Conservation (phyloP, 1,140 invertebrate genomes). For the Caenorhabditis tropicalis region DNA sequence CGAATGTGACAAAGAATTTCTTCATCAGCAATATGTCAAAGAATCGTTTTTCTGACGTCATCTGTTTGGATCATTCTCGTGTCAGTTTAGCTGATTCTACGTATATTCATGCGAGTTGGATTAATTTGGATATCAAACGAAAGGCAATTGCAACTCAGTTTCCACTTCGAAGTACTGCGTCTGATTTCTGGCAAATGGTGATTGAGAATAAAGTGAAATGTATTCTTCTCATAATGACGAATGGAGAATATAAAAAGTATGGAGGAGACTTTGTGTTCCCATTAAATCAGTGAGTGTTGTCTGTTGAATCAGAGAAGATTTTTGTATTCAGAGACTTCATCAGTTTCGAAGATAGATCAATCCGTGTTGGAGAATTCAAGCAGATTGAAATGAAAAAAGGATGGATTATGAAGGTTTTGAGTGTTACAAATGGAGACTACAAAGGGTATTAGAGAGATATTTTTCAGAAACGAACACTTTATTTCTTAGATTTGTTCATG, state of each 20-base stretch:
- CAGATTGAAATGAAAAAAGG: slow-evolving; percentile 8
- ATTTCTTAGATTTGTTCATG: neutral
- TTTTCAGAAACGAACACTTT: neutral
- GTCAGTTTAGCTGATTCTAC: neutral
- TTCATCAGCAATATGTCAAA: neutral
- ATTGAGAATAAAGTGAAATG: neutral
- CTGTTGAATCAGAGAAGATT: neutral
- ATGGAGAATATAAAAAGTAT: neutral
- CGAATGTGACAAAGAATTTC: neutral
- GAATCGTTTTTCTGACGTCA: slow-evolving; percentile 36
- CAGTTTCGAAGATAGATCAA: slow-evolving; percentile 10
- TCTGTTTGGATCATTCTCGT: slow-evolving; percentile 40
- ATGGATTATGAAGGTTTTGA: slow-evolving; percentile 17
- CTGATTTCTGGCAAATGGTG: slow-evolving; percentile 47
- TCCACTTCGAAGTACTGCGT: slow-evolving; percentile 19
- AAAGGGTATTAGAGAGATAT: neutral
- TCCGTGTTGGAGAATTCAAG: slow-evolving; percentile 47
- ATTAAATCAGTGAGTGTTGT: neutral
- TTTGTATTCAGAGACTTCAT: neutral
- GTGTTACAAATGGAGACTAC: slow-evolving; percentile 28
- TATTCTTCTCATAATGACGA: slow-evolving; percentile 32
- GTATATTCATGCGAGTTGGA: slow-evolving; percentile 46
- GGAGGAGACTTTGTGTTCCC: neutral
- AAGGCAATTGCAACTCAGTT: slow-evolving; percentile 39
- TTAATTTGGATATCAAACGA: neutral